Evolutionary conservation across 2,797 vertebrate species (phyloP).

Genomic region (Pygocentrus nattereri): DNA sequence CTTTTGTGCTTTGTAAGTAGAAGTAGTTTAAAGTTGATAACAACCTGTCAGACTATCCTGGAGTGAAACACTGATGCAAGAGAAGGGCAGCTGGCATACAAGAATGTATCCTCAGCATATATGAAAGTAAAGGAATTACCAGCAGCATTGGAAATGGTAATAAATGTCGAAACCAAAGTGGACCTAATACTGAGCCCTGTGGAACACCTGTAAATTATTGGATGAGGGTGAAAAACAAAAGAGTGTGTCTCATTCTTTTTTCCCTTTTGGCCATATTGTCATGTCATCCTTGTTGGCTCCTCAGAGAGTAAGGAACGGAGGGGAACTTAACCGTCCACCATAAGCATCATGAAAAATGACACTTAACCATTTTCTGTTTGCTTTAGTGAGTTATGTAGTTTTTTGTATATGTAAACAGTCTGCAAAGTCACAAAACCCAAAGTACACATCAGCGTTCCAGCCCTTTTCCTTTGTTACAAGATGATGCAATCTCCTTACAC

Average conservation of each 20-base stretch:
- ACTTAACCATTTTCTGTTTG: no score
- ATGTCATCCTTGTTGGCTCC: background rate
- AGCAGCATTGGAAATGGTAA: background rate
- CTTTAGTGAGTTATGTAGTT: no score
- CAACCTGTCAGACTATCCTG: background rate
- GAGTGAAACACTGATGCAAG: no score
- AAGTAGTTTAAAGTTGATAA: background rate
- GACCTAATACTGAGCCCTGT: background rate
- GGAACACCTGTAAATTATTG: background rate
- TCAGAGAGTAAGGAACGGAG: background rate
- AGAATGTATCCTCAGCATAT: background rate
- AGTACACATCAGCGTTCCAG: no score
- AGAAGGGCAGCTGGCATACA: background rate
- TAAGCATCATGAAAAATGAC: slow-evolving; percentile 16
- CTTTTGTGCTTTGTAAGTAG: background rate
- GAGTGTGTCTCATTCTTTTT: background rate
- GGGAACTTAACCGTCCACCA: background rate
- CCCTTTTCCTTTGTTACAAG: no score
- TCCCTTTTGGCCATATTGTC: background rate
- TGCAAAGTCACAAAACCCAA: no score
- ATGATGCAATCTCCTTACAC: no score
- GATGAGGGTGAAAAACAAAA: background rate
- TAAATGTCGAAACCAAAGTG: background rate
- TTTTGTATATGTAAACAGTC: no score
- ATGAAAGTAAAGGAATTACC: background rate